Conservation (phyloP, 2,888 invertebrate species). For the Drosophila diplacantha region DNA sequence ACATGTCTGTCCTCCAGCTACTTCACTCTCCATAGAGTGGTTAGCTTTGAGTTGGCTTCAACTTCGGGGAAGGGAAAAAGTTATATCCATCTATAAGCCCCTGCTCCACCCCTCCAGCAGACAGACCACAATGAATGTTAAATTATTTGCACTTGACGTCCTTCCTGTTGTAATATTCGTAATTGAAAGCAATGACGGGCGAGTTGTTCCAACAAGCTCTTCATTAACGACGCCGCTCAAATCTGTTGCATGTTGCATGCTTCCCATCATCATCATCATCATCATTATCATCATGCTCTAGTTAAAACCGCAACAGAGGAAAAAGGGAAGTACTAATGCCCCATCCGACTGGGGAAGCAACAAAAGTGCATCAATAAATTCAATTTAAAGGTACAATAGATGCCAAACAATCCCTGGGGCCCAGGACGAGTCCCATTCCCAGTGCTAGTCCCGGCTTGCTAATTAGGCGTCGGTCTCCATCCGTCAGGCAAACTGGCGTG, state of each 20-base stretch:
- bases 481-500: conserved; percentile 52
- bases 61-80: not conserved
- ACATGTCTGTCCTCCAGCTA: conserved; percentile 3
- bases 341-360: conserved; percentile 37
- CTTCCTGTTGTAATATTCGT: conserved; percentile 28
- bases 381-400: conserved; percentile 48
- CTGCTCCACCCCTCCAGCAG: no score
- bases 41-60: not conserved
- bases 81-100: not conserved
- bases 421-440: conserved; percentile 25
- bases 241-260: conserved; percentile 36
- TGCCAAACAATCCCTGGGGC: conserved; percentile 19
- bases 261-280: not conserved
- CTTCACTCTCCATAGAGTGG: not conserved
- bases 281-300: conserved; percentile 19
- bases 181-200: conserved; percentile 34
- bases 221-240: conserved; percentile 15
- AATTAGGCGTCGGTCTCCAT: conserved; percentile 70
- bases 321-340: conserved; percentile 11
- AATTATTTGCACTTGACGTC: conserved; percentile 29
- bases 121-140: conserved; percentile 6
- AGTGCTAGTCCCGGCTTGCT: conserved; percentile 49
- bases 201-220: conserved; percentile 35
- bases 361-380: conserved; percentile 67
- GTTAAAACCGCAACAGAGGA: conserved; percentile 16